Conservation (phyloP, 2,113 vertebrate species). For the Tragelaphus scriptus region DNA sequence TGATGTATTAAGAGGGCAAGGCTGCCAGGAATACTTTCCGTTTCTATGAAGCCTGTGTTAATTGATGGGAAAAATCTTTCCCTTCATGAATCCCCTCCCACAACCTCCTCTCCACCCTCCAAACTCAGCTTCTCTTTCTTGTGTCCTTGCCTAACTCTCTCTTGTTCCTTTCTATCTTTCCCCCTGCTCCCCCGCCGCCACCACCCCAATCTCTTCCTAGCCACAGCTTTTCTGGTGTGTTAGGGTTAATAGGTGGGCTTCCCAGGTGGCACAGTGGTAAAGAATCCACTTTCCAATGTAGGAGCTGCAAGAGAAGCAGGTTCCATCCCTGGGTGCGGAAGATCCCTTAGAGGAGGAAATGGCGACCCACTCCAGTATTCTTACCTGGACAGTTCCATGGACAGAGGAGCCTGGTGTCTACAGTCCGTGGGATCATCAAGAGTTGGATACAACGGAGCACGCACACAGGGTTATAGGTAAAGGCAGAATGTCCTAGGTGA, state of each 20-base stretch:
- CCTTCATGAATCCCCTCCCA: not conserved
- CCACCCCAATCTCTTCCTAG: not conserved
- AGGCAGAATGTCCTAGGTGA: not conserved
- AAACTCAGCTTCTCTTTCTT: not conserved
- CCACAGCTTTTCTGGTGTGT: not conserved
- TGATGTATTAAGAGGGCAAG: conserved; percentile 73
- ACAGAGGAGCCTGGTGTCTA: not conserved
- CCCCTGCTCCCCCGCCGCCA: not conserved
- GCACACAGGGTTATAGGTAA: not conserved
- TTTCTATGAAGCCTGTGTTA: conserved; percentile 71
- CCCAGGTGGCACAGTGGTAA: not conserved
- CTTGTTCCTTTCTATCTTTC: not conserved
- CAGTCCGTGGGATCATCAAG: not conserved
- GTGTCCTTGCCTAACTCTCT: not conserved
- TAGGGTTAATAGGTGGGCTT: not conserved
- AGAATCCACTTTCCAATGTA: not conserved
- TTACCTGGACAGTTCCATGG: not conserved
- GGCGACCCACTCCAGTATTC: not conserved
- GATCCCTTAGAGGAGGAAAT: not conserved
- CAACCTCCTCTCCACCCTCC: not conserved
- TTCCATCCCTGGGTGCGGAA: not conserved
- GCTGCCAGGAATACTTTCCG: conserved; percentile 60
- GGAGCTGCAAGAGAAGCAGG: not conserved
- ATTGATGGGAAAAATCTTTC: conserved; percentile 61
- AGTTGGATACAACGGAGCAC: not conserved